Evolutionary conservation across 2,888 invertebrate species (phyloP).

Genomic region (Epinotia bilunana): DNA sequence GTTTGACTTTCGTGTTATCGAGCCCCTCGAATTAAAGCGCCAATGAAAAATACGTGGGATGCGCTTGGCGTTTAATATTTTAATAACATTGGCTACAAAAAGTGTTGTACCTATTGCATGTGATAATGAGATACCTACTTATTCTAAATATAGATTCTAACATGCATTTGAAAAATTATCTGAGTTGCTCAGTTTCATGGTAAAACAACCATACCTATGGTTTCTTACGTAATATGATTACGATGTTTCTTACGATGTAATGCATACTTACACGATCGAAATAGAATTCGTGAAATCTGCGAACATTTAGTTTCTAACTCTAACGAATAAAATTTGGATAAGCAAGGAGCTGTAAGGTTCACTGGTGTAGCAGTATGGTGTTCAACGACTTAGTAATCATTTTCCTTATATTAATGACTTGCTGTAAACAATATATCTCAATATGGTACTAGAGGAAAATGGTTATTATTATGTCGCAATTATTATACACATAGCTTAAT

Average conservation of each 20-base stretch:
- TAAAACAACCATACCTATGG: too few species aligned
- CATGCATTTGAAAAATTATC: too few species aligned
- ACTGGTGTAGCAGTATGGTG: background rate
- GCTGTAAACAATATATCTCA: slow-evolving; percentile 55
- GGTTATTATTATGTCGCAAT: slow-evolving; percentile 38
- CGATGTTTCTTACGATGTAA: too few species aligned
- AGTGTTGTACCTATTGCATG: background rate
- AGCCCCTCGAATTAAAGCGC: slow-evolving; percentile 1
- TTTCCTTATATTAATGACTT: slow-evolving; percentile 60
- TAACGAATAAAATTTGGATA: too few species aligned
- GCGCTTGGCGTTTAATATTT: background rate
- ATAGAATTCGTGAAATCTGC: background rate
- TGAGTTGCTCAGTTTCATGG: too few species aligned
- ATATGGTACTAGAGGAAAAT: slow-evolving; percentile 54
- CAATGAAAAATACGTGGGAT: background rate
- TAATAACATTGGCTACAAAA: background rate
- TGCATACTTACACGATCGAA: background rate
- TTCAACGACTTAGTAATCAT: slow-evolving; percentile 44
- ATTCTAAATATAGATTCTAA: background rate
- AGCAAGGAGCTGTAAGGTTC: background rate
- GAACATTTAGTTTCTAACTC: too few species aligned
- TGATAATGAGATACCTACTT: background rate
- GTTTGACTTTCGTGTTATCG: slow-evolving; percentile 31
- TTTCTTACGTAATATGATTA: too few species aligned
- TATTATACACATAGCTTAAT: slow-evolving; percentile 23